phyloP scores from a whole-genome alignment of 1,140 invertebrate genomes.

The Oryctes rhinoceros region DNA sequence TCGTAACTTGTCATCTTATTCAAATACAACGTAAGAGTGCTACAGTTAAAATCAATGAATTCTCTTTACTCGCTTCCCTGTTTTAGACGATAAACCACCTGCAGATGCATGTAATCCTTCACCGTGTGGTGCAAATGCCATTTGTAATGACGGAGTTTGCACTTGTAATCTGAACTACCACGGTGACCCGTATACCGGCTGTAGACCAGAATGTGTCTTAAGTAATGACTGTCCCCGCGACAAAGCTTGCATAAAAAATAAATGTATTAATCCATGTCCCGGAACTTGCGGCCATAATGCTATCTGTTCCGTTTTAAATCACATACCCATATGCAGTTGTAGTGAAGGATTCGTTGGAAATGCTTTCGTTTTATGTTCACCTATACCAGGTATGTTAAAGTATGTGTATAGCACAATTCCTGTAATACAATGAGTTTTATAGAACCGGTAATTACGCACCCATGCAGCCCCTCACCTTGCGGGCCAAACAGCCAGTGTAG shows the following conservation, averaged over 20 bases:
- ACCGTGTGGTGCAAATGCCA: slow-evolving; percentile 73
- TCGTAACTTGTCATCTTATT: slow-evolving; percentile 55
- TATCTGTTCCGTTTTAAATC: slow-evolving; percentile 76
- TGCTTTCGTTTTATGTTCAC: slow-evolving; percentile 70
- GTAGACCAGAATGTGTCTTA: slow-evolving; percentile 75
- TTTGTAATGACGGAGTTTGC: slow-evolving; percentile 70
- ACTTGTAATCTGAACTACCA: slow-evolving; percentile 72
- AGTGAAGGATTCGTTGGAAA: slow-evolving; percentile 73
- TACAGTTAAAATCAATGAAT: neutral
- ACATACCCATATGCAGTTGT: slow-evolving; percentile 78
- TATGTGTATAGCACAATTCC: slow-evolving; percentile 13
- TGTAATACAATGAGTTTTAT: slow-evolving; percentile 46
- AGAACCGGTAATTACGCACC: slow-evolving; percentile 63
- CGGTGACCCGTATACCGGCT: slow-evolving; percentile 74
- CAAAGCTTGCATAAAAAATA: slow-evolving; percentile 73
- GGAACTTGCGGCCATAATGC: slow-evolving; percentile 77
- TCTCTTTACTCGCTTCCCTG: slow-evolving; percentile 46
- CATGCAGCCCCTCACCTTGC: slow-evolving; percentile 72
- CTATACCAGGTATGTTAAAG: slow-evolving; percentile 61
- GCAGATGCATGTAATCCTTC: slow-evolving; percentile 70
- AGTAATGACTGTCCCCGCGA: slow-evolving; percentile 73
- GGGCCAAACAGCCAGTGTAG: slow-evolving; percentile 76
- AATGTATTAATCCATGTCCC: slow-evolving; percentile 75
- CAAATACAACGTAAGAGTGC: slow-evolving; percentile 59
- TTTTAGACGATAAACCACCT: slow-evolving; percentile 49